Conservation (phyloP, 2,888 invertebrate genomes). For the Trisateles emortualis region DNA sequence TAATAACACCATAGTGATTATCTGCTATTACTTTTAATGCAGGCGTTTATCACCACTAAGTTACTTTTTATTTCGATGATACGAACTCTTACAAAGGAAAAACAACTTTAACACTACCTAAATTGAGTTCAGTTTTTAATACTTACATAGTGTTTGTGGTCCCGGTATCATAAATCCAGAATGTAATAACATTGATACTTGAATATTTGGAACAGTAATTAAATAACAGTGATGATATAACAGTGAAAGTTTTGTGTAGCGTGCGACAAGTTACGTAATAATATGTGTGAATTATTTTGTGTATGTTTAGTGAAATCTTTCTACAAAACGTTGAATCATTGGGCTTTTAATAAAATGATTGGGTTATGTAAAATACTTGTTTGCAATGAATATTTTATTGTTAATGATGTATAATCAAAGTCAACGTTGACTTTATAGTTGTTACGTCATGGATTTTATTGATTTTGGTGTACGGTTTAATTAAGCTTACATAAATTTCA, state of each 20-base stretch:
- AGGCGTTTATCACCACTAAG: constrained; percentile 27
- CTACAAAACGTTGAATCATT: constrained; percentile 40
- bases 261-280: constrained; percentile 38
- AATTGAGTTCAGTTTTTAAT: constrained; percentile 7
- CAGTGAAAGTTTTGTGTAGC: constrained; percentile 41
- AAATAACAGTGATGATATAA: constrained; percentile 36
- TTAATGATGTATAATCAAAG: neutral
- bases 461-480: neutral
- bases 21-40: constrained; percentile 30
- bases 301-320: constrained; percentile 39
- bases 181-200: constrained; percentile 22
- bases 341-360: constrained; percentile 12
- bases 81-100: constrained; percentile 1
- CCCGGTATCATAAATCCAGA: constrained; percentile 6
- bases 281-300: constrained; percentile 39
- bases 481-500: too few species aligned
- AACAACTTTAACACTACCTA: neutral
- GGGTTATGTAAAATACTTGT: constrained; percentile 16
- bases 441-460: neutral
- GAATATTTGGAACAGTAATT: constrained; percentile 17
- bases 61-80: neutral
- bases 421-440: neutral
- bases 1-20: constrained; percentile 24
- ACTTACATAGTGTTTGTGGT: neutral
- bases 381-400: neutral